Percentiles rank a stretch among this genome's conserved stretches.
phyloP scores from a whole-genome alignment of 2,797 vertebrate species.

The Alauda arvensis region DNA sequence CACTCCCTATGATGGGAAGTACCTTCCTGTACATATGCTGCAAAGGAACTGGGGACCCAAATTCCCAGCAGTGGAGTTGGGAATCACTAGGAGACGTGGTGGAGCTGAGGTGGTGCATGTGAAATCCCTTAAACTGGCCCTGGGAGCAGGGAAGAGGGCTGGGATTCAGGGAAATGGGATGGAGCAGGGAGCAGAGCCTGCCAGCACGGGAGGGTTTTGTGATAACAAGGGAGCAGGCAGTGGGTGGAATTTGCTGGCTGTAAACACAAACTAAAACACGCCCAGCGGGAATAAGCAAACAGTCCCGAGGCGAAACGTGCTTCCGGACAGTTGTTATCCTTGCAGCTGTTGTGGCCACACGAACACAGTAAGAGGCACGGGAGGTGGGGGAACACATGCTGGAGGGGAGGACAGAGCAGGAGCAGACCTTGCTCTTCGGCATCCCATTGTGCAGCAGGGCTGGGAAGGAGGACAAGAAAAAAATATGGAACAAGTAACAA shows the following conservation, averaged over 20 bases:
- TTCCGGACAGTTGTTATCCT: neutral
- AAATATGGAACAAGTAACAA: neutral
- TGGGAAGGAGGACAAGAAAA: neutral
- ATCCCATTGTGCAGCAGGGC: fast-evolving
- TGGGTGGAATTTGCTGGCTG: neutral
- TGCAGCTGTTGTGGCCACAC: neutral
- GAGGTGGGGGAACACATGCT: fast-evolving
- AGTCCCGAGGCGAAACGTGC: fast-evolving
- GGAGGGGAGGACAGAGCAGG: neutral
- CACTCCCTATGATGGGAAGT: neutral
- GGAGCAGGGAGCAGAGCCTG: neutral
- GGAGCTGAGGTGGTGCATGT: neutral
- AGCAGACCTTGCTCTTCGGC: neutral
- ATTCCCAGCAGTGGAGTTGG: neutral
- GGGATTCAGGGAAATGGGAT: neutral
- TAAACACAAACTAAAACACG: conserved; percentile 5
- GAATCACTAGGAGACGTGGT: neutral
- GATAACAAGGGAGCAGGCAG: neutral
- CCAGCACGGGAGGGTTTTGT: fast-evolving
- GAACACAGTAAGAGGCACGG: fast-evolving
- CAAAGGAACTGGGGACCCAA: neutral
- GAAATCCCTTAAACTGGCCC: neutral
- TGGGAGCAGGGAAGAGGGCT: neutral
- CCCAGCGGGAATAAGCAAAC: neutral
- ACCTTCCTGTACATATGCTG: fast-evolving